phyloP scores from a whole-genome alignment of 2,888 invertebrate genomes.

The Zaprionus bogoriensis region DNA sequence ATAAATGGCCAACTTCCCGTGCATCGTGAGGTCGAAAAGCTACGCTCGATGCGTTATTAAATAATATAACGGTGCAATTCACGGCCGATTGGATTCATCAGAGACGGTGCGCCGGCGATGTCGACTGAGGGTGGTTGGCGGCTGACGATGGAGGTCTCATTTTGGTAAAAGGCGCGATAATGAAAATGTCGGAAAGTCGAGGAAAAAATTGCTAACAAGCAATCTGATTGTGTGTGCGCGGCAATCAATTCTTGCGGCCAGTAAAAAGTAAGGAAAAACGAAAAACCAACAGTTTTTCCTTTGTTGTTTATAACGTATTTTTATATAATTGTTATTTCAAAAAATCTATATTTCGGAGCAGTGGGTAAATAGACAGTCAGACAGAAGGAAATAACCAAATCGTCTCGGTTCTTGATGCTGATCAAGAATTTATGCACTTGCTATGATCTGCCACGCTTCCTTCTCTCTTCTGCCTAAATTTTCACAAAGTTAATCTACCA shows the following conservation, averaged over 20 bases:
- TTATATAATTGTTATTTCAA: too few relatives aligned
- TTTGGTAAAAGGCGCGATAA: constrained; percentile 36
- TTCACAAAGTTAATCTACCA: too few relatives aligned
- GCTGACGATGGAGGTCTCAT: constrained; percentile 20
- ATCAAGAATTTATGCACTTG: too few relatives aligned
- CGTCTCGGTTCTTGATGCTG: too few relatives aligned
- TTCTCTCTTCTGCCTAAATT: too few relatives aligned
- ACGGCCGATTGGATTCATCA: constrained; percentile 65
- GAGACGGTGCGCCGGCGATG: constrained; percentile 1
- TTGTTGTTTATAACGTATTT: too few relatives aligned
- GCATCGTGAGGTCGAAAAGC: constrained; percentile 30
- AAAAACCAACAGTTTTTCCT: background rate
- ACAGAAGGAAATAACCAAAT: too few relatives aligned
- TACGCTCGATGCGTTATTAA: constrained; percentile 52
- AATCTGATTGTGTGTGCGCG: constrained; percentile 31
- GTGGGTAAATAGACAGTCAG: too few relatives aligned
- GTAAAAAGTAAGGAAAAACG: background rate
- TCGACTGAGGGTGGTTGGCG: constrained; percentile 1
- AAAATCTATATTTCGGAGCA: too few relatives aligned
- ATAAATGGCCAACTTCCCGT: constrained; percentile 24
- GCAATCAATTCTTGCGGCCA: background rate
- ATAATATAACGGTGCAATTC: constrained; percentile 65
- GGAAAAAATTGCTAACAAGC: constrained; percentile 56
- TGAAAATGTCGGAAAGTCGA: constrained; percentile 45
- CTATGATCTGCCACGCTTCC: too few relatives aligned